Percentiles rank a stretch among this genome's conserved stretches.
Conservation (phyloP, 2,797 vertebrate genomes). For the Alectoris magna region DNA sequence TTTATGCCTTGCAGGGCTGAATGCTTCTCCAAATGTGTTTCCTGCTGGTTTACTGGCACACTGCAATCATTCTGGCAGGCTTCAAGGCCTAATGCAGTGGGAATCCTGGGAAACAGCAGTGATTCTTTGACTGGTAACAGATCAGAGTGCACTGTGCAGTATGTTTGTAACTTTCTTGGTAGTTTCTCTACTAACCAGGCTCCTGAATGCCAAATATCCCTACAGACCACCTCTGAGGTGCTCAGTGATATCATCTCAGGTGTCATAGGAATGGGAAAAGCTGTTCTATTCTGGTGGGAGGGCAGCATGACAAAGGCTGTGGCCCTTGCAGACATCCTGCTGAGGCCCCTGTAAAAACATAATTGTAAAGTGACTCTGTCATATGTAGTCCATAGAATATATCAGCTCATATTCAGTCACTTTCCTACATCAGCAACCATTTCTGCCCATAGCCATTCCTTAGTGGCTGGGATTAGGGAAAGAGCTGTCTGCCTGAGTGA, state of each 20-base stretch:
- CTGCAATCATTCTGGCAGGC: fast-evolving
- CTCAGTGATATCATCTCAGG: fast-evolving
- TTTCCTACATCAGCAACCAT: not conserved
- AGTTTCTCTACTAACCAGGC: not conserved
- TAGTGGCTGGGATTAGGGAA: not conserved
- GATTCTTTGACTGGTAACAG: not conserved
- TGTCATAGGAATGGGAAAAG: not conserved
- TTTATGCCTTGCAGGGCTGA: fast-evolving
- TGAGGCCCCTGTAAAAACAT: not conserved
- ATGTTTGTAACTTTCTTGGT: not conserved
- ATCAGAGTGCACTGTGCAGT: fast-evolving
- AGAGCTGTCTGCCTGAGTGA: not conserved
- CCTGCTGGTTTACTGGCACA: not conserved
- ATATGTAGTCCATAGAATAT: not conserved
- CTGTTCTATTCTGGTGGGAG: not conserved
- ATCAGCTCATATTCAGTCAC: not conserved
- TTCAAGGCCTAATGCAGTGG: not conserved
- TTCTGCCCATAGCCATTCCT: not conserved
- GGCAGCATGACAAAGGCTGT: fast-evolving
- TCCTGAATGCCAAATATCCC: not conserved
- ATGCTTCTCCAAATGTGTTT: fast-evolving
- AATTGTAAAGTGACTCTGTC: not conserved
- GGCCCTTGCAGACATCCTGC: not conserved
- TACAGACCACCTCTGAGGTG: not conserved
- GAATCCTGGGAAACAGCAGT: not conserved